Evolutionary conservation across 2,797 vertebrate genomes (phyloP).

Genomic region (Lemur catta): DNA sequence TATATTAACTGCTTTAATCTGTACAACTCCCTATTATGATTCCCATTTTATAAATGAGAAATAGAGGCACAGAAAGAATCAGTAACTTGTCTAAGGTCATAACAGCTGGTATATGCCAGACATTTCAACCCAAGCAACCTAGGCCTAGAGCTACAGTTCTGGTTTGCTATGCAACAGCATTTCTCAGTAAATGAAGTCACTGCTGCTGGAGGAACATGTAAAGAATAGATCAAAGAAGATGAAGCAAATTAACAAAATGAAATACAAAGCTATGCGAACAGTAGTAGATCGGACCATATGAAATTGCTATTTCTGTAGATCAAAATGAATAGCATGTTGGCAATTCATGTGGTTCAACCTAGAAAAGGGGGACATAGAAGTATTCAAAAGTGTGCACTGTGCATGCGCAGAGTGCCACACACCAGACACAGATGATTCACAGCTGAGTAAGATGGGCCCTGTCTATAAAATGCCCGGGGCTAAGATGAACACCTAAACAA

Average conservation of each 20-base stretch:
- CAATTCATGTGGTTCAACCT: background rate
- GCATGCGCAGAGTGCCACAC: background rate
- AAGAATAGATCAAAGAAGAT: background rate
- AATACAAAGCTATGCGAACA: background rate
- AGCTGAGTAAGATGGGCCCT: background rate
- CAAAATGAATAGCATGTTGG: background rate
- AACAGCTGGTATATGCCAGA: background rate
- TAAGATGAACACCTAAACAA: background rate
- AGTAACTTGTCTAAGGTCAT: background rate
- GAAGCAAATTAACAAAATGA: background rate
- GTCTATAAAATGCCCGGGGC: background rate
- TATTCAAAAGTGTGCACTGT: background rate
- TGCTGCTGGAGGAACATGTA: background rate
- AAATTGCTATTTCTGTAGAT: background rate
- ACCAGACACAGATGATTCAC: background rate
- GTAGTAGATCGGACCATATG: background rate
- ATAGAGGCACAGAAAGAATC: background rate
- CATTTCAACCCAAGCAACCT: background rate
- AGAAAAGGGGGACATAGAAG: background rate
- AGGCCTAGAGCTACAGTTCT: background rate
- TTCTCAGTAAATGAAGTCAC: background rate
- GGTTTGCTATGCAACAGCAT: background rate
- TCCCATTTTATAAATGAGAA: background rate
- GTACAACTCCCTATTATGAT: background rate
- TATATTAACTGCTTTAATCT: background rate